Percentiles rank a stretch among this genome's conserved stretches.
Conservation (phyloP, 2,113 vertebrate species). For the Odontophorus gujanensis region DNA sequence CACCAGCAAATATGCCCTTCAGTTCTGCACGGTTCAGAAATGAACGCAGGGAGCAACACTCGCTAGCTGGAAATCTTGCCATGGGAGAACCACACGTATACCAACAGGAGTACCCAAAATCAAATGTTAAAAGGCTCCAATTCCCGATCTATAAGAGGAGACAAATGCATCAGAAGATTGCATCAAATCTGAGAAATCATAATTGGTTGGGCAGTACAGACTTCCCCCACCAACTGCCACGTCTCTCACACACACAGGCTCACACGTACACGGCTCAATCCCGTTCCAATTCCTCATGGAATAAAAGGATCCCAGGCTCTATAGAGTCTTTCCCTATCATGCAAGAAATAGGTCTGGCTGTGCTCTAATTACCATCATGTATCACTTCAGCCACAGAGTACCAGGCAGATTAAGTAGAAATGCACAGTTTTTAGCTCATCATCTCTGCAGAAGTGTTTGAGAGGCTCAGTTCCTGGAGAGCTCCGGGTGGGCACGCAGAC, state of each 20-base stretch:
- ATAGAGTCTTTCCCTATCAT: constrained; percentile 74
- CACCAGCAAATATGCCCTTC: constrained; percentile 79
- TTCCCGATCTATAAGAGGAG: constrained; percentile 72
- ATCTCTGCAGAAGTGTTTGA: constrained; percentile 65
- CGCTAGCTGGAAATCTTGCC: constrained; percentile 74
- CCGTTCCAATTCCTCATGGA: constrained; percentile 72
- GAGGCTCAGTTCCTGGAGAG: constrained; percentile 64
- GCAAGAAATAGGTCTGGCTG: constrained; percentile 75
- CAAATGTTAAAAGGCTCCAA: constrained; percentile 76
- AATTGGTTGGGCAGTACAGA: constrained; percentile 64
- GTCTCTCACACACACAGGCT: constrained; percentile 61
- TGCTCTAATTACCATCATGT: constrained; percentile 74
- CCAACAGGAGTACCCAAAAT: constrained; percentile 77
- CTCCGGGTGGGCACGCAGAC: neutral
- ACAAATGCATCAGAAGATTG: constrained; percentile 66
- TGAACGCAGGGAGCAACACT: constrained; percentile 73
- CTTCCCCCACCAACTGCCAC: constrained; percentile 59
- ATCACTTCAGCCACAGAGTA: constrained; percentile 75
- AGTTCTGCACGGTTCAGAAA: constrained; percentile 73
- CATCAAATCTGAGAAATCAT: constrained; percentile 64
- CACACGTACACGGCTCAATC: constrained; percentile 62
- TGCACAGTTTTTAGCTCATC: constrained; percentile 73
- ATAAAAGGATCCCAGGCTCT: constrained; percentile 70
- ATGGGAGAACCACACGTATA: constrained; percentile 70
- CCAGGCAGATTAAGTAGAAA: constrained; percentile 77